A percentile compares a stretch with the other conserved stretches of the same genome.
Conservation (phyloP, 2,888 invertebrate species). For the Tethea ocularis region DNA sequence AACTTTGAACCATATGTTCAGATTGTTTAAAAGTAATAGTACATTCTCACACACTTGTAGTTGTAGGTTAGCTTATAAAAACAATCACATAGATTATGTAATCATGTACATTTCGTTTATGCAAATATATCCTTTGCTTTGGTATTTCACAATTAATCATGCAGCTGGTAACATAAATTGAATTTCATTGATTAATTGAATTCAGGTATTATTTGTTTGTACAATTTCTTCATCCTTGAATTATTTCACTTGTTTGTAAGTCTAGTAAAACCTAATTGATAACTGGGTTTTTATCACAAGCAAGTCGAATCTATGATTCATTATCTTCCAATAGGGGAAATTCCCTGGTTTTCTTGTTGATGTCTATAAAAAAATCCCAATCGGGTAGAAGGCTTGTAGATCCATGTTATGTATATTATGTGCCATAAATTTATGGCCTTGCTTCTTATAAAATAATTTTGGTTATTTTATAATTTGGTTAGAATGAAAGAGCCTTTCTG, state of each 20-base stretch:
- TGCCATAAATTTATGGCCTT: not conserved
- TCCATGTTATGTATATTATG: not conserved
- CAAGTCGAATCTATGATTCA: not conserved
- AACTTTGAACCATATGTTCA: not conserved
- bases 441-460: too few relatives aligned
- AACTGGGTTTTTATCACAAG: not conserved
- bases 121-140: not conserved
- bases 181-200: conserved; percentile 13
- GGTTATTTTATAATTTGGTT: too few relatives aligned
- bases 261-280: not conserved
- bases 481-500: too few relatives aligned
- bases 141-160: not conserved
- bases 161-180: not conserved
- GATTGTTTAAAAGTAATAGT: not conserved
- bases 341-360: not conserved
- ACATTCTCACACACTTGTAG: not conserved
- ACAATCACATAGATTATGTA: conserved; percentile 5
- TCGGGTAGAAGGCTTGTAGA: not conserved
- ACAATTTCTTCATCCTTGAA: not conserved
- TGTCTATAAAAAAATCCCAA: not conserved
- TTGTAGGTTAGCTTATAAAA: conserved; percentile 3
- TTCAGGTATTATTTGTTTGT: not conserved
- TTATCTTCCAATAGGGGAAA: not conserved
- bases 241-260: not conserved
- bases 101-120: not conserved